Conservation (phyloP, 2,888 invertebrate genomes). For the Eristalinus sepulchralis region DNA sequence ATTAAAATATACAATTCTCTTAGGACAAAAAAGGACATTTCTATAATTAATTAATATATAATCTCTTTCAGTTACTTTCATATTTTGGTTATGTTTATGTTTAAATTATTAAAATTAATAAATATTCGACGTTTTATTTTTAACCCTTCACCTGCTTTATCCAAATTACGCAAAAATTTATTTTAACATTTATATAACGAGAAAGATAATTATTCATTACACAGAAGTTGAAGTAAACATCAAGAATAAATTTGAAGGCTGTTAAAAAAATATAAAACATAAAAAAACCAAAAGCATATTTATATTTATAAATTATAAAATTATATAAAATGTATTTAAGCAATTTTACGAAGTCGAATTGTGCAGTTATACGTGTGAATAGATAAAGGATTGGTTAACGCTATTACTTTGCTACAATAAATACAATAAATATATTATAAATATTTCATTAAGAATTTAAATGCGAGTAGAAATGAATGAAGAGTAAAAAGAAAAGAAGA, state of each 20-base stretch:
- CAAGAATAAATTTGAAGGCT: constrained; percentile 46
- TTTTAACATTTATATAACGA: neutral
- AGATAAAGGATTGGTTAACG: neutral
- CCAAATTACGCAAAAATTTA: neutral
- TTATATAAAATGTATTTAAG: neutral
- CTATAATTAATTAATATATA: too few species aligned
- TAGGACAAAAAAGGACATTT: too few species aligned
- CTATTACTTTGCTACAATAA: constrained; percentile 14
- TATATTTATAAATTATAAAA: constrained; percentile 11
- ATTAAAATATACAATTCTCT: too few species aligned
- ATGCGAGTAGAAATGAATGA: neutral
- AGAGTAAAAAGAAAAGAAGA: neutral
- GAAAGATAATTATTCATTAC: constrained; percentile 16
- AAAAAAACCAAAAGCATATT: constrained; percentile 33
- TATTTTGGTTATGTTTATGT: too few species aligned
- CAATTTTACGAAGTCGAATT: constrained; percentile 1
- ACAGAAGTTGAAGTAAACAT: constrained; percentile 36
- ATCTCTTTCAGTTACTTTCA: too few species aligned
- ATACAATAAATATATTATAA: constrained; percentile 7
- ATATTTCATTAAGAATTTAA: neutral
- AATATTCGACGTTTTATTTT: too few species aligned
- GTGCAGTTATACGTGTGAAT: constrained; percentile 16
- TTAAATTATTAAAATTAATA: too few species aligned
- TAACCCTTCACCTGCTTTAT: too few species aligned
- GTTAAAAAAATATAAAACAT: neutral